Conservation (phyloP, 2,113 vertebrate species). For the Oceanites oceanicus region DNA sequence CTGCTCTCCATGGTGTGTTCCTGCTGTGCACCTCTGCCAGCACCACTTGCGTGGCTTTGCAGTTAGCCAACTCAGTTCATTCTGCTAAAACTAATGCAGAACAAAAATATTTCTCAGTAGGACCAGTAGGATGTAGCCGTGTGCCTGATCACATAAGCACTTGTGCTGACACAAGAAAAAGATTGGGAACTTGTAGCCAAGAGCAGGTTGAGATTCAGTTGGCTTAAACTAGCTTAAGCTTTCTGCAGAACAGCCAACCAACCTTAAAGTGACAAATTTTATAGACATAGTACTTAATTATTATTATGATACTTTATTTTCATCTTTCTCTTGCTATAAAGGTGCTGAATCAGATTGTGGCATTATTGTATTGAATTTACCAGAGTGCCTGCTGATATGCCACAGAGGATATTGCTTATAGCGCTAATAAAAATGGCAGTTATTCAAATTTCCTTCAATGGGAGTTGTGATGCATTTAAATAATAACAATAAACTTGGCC, state of each 20-base stretch:
- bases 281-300: not conserved
- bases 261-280: not conserved
- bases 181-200: not conserved
- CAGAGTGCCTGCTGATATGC: not conserved
- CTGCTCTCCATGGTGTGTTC: not conserved
- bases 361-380: not conserved
- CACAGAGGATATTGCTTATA: not conserved
- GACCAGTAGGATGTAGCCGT: not conserved
- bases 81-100: not conserved
- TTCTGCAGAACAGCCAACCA: not conserved
- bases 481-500: not conserved
- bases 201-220: not conserved
- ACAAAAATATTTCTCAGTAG: not conserved
- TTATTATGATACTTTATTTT: not conserved
- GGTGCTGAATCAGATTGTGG: not conserved
- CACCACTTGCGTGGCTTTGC: not conserved
- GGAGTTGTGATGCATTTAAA: not conserved
- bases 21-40: not conserved
- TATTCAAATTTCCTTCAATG: not conserved
- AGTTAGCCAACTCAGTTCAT: not conserved
- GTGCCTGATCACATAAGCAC: not conserved
- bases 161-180: not conserved
- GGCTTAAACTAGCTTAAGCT: not conserved
- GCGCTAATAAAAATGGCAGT: not conserved
- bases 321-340: not conserved